Evolutionary conservation across 1,140 invertebrate species (phyloP), one percentile per base, ranked within the genome.

Genomic region (Medauroidea extradentata): DNA sequence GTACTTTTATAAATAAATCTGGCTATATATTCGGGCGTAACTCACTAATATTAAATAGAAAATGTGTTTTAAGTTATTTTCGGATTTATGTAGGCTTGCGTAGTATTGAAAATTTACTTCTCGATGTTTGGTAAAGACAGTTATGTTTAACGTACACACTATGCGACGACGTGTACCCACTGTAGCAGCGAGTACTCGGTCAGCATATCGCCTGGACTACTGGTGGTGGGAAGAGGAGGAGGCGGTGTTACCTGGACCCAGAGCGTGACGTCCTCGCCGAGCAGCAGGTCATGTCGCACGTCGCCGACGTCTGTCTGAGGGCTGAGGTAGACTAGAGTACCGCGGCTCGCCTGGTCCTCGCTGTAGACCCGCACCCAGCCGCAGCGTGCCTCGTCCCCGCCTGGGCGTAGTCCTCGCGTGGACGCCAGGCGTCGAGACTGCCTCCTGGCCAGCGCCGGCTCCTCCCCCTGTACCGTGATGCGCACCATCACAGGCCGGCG

Each of bases 271-370:
- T 83, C 79, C 11, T 81, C 77, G 42, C 75, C 75, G 1, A 85
- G 71, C 3, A 81, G 75, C 62, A 85, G 77, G 57, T 82, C 80
- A 62, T 80, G 79, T 66, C 80, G 81, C 29, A 85, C 75, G 63
- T 85, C 82, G 58, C 76, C 78, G 3, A 80, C 78, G 0, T 78
- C 82, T 3, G 82, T 82, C 63, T 80, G 80, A n/a, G 74, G 68
- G 38, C 79, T 80, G 25, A 85, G 72, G 70, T 83, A 83, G 48
- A 85, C 75, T 42, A 86, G 71, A 46, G 76, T 79, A 57, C 77
- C 48, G 11, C 41, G 21, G 24, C 48, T 44, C 38, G 38, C 41
- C 18, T 19, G 18, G n/a, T n/a, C 29, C 13, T 52, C 60, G 25
- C 16, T 38, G 48, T 57, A 57, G 11, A 61, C 54, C 1, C 60